phyloP scores from a whole-genome alignment of 30 jellyfish, hydroid and myxozoan genomes.

The Pseudorhiza aurosa region DNA sequence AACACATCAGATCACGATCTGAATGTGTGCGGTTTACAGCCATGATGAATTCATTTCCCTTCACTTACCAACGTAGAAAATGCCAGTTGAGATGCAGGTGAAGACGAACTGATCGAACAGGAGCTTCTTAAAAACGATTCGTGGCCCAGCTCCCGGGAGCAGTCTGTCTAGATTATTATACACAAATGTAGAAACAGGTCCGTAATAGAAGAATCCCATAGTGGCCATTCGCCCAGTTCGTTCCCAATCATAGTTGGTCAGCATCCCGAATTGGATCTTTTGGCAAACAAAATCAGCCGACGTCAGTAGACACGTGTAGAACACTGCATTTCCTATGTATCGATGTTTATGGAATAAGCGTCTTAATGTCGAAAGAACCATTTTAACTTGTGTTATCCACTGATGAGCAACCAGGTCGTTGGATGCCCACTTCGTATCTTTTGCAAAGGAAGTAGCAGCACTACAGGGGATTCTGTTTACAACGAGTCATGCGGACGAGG shows the following conservation, averaged over 20 bases:
- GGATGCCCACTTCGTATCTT: too few species aligned
- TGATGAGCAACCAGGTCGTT: too few species aligned
- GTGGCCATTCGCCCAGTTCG: conserved; percentile 83
- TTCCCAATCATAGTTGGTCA: conserved; percentile 49
- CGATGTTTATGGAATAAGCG: conserved; percentile 59
- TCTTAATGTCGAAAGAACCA: conserved; percentile 46
- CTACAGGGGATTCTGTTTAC: conserved; percentile 7
- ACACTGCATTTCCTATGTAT: conserved; percentile 66
- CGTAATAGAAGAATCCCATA: conserved; percentile 63
- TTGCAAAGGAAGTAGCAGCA: conserved; percentile 18
- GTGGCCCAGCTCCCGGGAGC: conserved; percentile 68
- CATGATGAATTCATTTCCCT: too few species aligned
- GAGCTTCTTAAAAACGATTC: conserved; percentile 53
- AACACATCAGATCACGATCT: too few species aligned
- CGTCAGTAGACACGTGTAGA: conserved; percentile 67
- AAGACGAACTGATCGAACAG: conserved; percentile 57
- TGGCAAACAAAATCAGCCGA: conserved; percentile 78
- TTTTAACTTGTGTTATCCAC: neutral
- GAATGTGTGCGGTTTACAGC: too few species aligned
- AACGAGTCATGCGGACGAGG: neutral
- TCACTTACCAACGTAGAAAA: conserved; percentile 74
- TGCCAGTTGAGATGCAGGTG: conserved; percentile 35
- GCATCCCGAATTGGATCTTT: conserved; percentile 67
- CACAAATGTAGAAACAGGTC: conserved; percentile 71
- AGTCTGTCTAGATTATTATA: conserved; percentile 53